Conservation (phyloP, 2,888 invertebrate genomes). For the Rhamphomyia laevipes region DNA sequence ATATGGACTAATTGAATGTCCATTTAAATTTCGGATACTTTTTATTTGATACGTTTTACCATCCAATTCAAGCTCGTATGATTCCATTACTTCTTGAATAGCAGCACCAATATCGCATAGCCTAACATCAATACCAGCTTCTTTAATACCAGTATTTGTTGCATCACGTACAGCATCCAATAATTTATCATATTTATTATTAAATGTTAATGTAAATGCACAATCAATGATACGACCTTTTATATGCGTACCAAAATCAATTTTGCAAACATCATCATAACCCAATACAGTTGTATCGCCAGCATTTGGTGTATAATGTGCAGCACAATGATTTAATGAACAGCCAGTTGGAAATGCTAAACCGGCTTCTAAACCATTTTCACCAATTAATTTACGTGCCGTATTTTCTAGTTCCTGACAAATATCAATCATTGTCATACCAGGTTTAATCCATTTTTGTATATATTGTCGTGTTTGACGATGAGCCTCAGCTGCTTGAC, state of each 20-base stretch:
- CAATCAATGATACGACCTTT: slow-evolving; percentile 98
- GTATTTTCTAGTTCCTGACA: slow-evolving; percentile 92
- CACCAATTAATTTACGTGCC: slow-evolving; percentile 82
- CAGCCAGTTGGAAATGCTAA: slow-evolving; percentile 96
- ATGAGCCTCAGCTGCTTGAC: slow-evolving; percentile 96
- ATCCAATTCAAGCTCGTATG: slow-evolving; percentile 94
- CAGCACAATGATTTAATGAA: slow-evolving; percentile 97
- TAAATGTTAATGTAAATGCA: slow-evolving; percentile 94
- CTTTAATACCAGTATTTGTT: slow-evolving; percentile 94
- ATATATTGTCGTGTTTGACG: slow-evolving; percentile 68
- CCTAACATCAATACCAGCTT: slow-evolving; percentile 92
- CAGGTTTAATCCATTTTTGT: slow-evolving; percentile 89
- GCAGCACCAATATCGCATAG: slow-evolving; percentile 94
- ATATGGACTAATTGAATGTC: slow-evolving; percentile 99
- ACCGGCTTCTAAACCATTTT: slow-evolving; percentile 90
- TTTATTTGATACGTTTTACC: slow-evolving; percentile 94
- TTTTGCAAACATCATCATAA: slow-evolving; percentile 96
- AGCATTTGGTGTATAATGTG: slow-evolving; percentile 98
- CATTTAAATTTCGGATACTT: slow-evolving; percentile 95
- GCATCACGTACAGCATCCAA: slow-evolving; percentile 95
- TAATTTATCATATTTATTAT: slow-evolving; percentile 89
- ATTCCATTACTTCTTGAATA: slow-evolving; percentile 99
- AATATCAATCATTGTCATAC: slow-evolving; percentile 98
- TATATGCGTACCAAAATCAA: slow-evolving; percentile 97
- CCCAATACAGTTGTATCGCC: slow-evolving; percentile 90